phyloP scores from a whole-genome alignment of 1,140 invertebrate genomes.

The Melipona quadrifasciata region DNA sequence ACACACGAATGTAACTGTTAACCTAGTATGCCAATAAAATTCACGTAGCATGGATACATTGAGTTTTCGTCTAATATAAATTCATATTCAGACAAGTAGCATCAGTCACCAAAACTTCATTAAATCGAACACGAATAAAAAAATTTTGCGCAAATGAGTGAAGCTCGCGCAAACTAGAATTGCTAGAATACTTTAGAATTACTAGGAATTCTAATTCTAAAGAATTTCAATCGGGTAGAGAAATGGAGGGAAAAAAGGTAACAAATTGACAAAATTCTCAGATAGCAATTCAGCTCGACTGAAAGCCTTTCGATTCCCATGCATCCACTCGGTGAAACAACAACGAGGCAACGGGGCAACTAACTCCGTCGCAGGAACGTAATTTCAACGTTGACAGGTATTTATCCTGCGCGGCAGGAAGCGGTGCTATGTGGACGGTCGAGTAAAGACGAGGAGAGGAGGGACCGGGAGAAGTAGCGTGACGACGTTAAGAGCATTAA shows the following conservation, averaged over 20 bases:
- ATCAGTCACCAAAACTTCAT: too few species aligned
- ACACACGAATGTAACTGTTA: too few species aligned
- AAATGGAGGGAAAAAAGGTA: neutral
- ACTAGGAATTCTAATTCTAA: too few species aligned
- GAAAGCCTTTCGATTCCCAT: conserved; percentile 9
- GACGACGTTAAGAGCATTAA: conserved; percentile 81
- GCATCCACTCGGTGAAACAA: neutral
- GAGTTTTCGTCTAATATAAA: too few species aligned
- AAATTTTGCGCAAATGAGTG: too few species aligned
- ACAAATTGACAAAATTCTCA: neutral
- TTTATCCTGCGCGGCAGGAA: conserved; percentile 76
- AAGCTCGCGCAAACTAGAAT: too few species aligned
- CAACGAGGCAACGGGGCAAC: conserved; percentile 16
- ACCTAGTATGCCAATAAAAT: neutral
- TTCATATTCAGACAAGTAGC: too few species aligned
- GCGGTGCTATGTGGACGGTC: conserved; percentile 59
- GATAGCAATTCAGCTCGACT: neutral
- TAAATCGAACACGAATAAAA: too few species aligned
- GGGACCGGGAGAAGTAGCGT: conserved; percentile 62
- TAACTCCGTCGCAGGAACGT: conserved; percentile 54
- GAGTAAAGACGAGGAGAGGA: conserved; percentile 30
- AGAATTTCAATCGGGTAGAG: too few species aligned
- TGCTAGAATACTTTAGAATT: too few species aligned
- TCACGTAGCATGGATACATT: neutral
- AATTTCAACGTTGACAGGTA: conserved; percentile 79